These are phyloP conservation scores for Elymnias hypermnestra DNA, from an alignment of 1,140 invertebrate species.

Conservation along the genomic window DNA sequence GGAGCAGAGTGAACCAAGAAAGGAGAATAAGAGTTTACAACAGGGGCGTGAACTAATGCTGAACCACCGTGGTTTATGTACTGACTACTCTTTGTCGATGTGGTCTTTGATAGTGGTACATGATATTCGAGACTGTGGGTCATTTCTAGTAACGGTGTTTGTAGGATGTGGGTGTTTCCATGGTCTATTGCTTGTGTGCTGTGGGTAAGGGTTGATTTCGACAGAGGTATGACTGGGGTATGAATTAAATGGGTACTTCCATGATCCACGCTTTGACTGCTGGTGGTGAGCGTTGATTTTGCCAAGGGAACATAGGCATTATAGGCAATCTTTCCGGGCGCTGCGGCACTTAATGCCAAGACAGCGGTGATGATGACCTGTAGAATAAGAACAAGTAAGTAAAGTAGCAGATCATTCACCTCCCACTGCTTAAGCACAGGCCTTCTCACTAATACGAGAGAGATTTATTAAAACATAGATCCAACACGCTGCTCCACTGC, in stretches of 20 bases:
- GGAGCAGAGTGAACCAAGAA: slow-evolving; percentile 27
- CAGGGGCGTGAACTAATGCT: slow-evolving; percentile 45
- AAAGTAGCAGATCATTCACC: not conserved
- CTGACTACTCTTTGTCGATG: slow-evolving; percentile 51
- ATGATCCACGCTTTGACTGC: slow-evolving; percentile 54
- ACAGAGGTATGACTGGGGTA: slow-evolving; percentile 25
- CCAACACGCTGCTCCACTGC: no score
- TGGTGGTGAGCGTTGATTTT: slow-evolving; percentile 49
- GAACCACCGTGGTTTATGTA: slow-evolving; percentile 53
- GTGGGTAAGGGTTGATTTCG: slow-evolving; percentile 46
- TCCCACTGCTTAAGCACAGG: no score
- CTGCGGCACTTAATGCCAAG: slow-evolving; percentile 63
- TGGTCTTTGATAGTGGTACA: slow-evolving; percentile 38
- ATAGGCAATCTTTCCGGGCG: slow-evolving; percentile 39
- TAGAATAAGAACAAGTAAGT: slow-evolving; percentile 13
- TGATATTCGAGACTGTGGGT: slow-evolving; percentile 41
- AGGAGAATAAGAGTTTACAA: slow-evolving; percentile 35
- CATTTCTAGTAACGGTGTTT: slow-evolving; percentile 31
- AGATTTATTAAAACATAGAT: no score
- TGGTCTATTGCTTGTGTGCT: slow-evolving; percentile 53
- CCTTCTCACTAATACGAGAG: no score
- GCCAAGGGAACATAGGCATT: slow-evolving; percentile 37
- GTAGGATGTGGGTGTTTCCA: slow-evolving; percentile 37
- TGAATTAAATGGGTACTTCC: slow-evolving; percentile 38
- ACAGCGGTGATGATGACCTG: slow-evolving; percentile 64